These are phyloP conservation scores for Drosophila macrospina DNA, from an alignment of 2,888 invertebrate species.

Conservation along the genomic window DNA sequence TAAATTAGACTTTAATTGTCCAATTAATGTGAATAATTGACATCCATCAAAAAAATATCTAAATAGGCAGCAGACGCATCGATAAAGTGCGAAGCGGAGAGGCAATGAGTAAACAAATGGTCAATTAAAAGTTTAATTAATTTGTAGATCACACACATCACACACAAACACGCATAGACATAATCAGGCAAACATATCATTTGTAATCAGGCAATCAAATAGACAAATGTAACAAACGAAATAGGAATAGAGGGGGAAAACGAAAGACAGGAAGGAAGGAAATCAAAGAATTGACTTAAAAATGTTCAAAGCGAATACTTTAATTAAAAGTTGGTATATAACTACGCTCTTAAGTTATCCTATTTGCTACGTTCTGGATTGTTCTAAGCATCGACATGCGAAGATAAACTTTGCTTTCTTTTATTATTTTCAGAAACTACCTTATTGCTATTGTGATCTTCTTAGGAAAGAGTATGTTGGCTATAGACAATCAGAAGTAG, in stretches of 20 bases:
- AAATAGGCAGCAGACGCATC: slow-evolving; percentile 3
- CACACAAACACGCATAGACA: slow-evolving; percentile 3
- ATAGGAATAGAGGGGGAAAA: not conserved
- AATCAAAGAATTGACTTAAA: not conserved
- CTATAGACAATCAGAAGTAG: too few species aligned
- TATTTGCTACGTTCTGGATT: too few species aligned
- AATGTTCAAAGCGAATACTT: too few species aligned
- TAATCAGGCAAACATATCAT: slow-evolving; percentile 13
- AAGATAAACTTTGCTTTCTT: too few species aligned
- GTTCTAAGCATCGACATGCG: too few species aligned
- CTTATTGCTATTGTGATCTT: too few species aligned
- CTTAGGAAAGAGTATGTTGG: too few species aligned
- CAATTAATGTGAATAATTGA: slow-evolving; percentile 50
- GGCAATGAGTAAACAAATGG: slow-evolving; percentile 55
- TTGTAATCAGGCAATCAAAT: slow-evolving; percentile 44
- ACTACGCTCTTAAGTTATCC: too few species aligned
- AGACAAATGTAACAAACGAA: slow-evolving; percentile 32
- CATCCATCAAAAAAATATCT: slow-evolving; percentile 41
- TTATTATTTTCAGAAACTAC: too few species aligned
- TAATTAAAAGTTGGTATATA: too few species aligned
- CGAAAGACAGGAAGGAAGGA: too few species aligned
- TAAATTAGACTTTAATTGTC: slow-evolving; percentile 44
- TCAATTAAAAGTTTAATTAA: slow-evolving; percentile 77
- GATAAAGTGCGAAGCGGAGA: not conserved
- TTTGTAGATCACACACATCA: slow-evolving; percentile 39